Evolutionary conservation across 1,140 invertebrate genomes (phyloP), one percentile per base, ranked within the genome.

Genomic region (Zaprionus gabonicus): DNA sequence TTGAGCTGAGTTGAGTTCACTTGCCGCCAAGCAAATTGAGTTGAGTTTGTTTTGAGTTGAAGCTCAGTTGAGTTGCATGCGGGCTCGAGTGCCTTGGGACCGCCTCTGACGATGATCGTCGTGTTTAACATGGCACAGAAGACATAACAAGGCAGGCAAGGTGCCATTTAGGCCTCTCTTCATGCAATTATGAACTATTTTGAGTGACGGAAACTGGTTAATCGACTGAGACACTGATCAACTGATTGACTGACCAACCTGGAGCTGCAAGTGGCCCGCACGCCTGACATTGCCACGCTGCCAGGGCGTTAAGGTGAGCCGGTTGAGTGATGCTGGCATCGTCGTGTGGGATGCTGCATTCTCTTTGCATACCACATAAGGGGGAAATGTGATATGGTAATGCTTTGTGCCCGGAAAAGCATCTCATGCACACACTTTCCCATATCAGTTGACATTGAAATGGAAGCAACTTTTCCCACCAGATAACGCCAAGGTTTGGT

Each of bases 111-210:
- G 38, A 49, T 78, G 83, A 87, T 78, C 78, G 56, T 69, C 68
- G 79, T 81, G 79, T 78, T 81, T 7, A 74, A 78, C 73, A 71
- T 72, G 77, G 74, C 68, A 71, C 57, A 62, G 58, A 17, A 53
- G 57, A 60, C 76, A 67, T 41, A 74, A 73, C 77, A 82, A 87
- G 82, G 83, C 71, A 66, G 83, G 67, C 83, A 53, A 78, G 78
- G 68, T 84, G 81, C 84, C 78, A 81, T 90, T 88, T 84, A 81
- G 78, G 20, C 41, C 41, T 68, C 83, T 69, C 60, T 65, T 57
- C 62, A 38, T 78, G 77, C 78, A 90, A 81, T 88, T 90, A 90
- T 88, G 84, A 88, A 90, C 78, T 77, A 78, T 87, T 87, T 86
- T 74, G 83, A 82, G 66, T 81, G 78, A 31, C 51, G 70, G 70